phyloP scores from a whole-genome alignment of 2,797 vertebrate species.

The Rhyacichthys aspro region DNA sequence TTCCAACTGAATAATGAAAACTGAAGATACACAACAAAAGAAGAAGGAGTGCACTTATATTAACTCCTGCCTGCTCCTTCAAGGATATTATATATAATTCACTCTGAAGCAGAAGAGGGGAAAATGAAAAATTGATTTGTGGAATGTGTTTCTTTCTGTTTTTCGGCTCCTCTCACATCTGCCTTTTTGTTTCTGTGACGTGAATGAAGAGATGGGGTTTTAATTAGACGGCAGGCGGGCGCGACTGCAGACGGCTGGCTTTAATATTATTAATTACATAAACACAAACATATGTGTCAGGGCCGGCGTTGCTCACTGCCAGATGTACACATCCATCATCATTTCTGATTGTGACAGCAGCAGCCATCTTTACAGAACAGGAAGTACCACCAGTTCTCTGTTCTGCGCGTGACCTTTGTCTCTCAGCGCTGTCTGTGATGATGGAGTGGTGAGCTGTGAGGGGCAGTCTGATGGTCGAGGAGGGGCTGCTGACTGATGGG shows the following conservation, averaged over 20 bases:
- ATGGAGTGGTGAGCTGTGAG: no score
- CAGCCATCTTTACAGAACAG: neutral
- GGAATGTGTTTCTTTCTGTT: constrained; percentile 17
- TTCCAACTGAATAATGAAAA: constrained; percentile 55
- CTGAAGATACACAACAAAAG: constrained; percentile 35
- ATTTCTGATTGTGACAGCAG: constrained; percentile 17
- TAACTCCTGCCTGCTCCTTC: constrained; percentile 62
- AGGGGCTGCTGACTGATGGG: no score
- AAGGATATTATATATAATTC: constrained; percentile 74
- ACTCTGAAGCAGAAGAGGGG: constrained; percentile 46
- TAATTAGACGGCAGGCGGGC: constrained; percentile 53
- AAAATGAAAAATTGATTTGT: constrained; percentile 67
- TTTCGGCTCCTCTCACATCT: constrained; percentile 40
- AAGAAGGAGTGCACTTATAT: constrained; percentile 52
- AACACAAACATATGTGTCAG: constrained; percentile 44
- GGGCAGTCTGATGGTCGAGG: no score
- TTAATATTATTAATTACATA: constrained; percentile 42
- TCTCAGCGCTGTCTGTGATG: no score
- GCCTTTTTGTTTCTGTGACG: constrained; percentile 43
- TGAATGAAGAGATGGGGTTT: constrained; percentile 44
- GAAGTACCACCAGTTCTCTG: neutral
- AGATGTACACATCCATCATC: constrained; percentile 32
- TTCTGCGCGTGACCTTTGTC: no score
- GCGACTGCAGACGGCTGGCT: constrained; percentile 35
- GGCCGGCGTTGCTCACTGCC: constrained; percentile 17